Conservation (phyloP, 2,113 vertebrate genomes). For the Zeus faber region DNA sequence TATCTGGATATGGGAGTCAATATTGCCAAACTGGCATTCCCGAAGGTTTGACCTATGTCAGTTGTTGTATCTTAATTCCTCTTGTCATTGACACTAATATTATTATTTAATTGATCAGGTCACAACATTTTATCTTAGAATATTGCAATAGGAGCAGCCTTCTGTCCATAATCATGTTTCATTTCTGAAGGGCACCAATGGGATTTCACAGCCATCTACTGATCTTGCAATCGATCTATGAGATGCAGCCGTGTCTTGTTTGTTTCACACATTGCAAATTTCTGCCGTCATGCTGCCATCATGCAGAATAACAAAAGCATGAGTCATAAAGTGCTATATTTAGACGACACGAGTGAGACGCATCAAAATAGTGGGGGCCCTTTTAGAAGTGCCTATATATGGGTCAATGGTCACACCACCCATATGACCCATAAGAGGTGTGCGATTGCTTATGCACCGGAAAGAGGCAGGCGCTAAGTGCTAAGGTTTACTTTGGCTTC, state of each 20-base stretch:
- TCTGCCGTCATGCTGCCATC: constrained; percentile 20
- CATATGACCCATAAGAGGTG: constrained; percentile 7
- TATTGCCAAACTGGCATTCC: too few species aligned
- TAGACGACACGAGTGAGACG: constrained; percentile 33
- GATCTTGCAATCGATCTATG: too few species aligned
- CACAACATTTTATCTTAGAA: too few species aligned
- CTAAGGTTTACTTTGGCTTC: constrained; percentile 26
- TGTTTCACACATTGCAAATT: neutral
- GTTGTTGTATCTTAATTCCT: too few species aligned
- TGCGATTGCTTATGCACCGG: neutral
- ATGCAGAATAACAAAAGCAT: constrained; percentile 27
- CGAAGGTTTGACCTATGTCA: too few species aligned
- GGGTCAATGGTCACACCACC: neutral
- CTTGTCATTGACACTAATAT: too few species aligned
- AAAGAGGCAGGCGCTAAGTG: neutral
- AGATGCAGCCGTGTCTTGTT: constrained; percentile 11
- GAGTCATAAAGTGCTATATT: constrained; percentile 45
- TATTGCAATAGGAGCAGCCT: too few species aligned
- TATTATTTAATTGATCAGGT: too few species aligned
- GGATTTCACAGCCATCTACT: too few species aligned
- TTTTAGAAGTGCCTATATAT: neutral
- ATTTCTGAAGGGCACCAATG: too few species aligned
- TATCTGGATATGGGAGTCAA: too few species aligned
- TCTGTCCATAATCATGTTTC: too few species aligned
- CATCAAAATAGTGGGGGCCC: constrained; percentile 26